Conservation (phyloP, 2,113 vertebrate species). For the Propithecus coquereli region DNA sequence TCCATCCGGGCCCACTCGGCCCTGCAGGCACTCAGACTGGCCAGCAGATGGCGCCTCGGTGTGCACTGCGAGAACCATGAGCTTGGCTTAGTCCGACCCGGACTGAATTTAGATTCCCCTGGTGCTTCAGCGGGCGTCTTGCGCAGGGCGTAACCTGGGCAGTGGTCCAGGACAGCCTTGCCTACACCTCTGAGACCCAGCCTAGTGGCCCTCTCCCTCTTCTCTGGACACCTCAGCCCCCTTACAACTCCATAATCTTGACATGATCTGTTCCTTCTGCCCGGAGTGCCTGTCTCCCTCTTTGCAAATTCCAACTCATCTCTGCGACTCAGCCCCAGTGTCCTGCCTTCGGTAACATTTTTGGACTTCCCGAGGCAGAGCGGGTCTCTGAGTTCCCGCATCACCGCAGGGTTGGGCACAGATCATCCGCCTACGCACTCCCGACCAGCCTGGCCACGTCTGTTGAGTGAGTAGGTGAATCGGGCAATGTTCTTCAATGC, state of each 20-base stretch:
- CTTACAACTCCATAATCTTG: background rate
- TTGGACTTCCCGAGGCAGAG: background rate
- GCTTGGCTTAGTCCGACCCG: background rate
- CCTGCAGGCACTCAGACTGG: background rate
- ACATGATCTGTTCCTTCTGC: background rate
- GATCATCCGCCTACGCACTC: background rate
- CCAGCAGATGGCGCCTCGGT: slow-evolving; percentile 50
- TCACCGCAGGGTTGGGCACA: background rate
- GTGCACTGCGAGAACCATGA: background rate
- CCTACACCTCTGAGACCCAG: background rate
- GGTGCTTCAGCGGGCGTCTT: background rate
- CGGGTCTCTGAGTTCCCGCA: background rate
- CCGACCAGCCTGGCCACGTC: background rate
- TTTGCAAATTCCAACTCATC: background rate
- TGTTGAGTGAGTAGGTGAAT: background rate
- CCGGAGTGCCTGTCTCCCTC: background rate
- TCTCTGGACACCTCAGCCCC: background rate
- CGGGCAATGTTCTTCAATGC: background rate
- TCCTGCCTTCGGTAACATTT: background rate
- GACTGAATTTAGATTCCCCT: background rate
- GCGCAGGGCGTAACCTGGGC: background rate
- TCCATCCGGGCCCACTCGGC: background rate
- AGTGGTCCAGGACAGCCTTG: background rate
- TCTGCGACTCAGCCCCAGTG: background rate
- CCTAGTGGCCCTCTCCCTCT: background rate